Conservation (phyloP, 2,888 invertebrate species). For the Plagodis dolabraria region DNA sequence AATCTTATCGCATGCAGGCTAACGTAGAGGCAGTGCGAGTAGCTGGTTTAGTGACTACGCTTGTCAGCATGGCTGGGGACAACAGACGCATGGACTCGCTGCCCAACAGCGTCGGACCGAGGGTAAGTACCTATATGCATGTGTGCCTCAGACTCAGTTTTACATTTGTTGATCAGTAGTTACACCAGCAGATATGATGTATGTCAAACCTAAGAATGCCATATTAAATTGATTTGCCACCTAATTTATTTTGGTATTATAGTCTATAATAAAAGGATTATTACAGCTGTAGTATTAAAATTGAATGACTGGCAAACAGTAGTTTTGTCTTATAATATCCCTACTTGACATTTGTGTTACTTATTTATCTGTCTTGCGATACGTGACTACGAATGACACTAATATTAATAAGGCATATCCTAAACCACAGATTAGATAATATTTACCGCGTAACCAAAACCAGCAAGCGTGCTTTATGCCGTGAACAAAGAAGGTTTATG, state of each 20-base stretch:
- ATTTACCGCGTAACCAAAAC: no score
- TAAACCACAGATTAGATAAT: no score
- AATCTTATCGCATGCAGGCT: constrained; percentile 86
- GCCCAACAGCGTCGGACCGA: constrained; percentile 82
- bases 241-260: no score
- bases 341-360: constrained; percentile 17
- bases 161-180: not conserved
- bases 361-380: constrained; percentile 1
- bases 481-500: no score
- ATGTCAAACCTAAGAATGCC: not conserved
- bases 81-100: constrained; percentile 79
- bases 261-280: not conserved
- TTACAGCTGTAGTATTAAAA: not conserved
- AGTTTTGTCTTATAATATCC: not conserved
- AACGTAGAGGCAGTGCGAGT: constrained; percentile 93
- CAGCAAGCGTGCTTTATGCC: no score
- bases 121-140: constrained; percentile 67
- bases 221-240: no score
- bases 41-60: constrained; percentile 92
- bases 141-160: constrained; percentile 39
- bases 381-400: not conserved
- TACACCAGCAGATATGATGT: not conserved
- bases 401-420: not conserved
- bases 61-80: constrained; percentile 92
- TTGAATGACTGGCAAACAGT: constrained; percentile 13